Conservation (phyloP, 1,140 invertebrate genomes). For the Drosophila aff. region DNA sequence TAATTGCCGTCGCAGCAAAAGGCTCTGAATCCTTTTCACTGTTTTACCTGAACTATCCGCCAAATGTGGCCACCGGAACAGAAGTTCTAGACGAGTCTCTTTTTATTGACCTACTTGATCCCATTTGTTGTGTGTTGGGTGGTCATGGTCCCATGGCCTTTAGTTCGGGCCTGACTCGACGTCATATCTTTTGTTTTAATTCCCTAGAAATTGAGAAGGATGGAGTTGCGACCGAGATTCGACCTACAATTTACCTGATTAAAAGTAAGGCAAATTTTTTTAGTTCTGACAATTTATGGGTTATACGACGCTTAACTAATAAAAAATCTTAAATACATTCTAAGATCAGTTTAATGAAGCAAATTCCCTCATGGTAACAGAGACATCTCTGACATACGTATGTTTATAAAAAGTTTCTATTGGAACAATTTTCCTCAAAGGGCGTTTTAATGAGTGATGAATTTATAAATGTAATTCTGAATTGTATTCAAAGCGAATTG, state of each 20-base stretch:
- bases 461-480: too few relatives aligned
- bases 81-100: conserved; percentile 24
- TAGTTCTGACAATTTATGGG: not conserved
- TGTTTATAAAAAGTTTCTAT: not conserved
- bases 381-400: not conserved
- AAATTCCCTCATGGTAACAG: too few relatives aligned
- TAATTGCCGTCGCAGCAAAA: conserved; percentile 41
- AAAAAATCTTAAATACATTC: conserved; percentile 4
- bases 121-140: conserved; percentile 37
- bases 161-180: conserved; percentile 3
- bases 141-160: conserved; percentile 13
- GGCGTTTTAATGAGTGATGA: not conserved
- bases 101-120: conserved; percentile 70
- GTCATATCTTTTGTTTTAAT: conserved; percentile 35
- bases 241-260: conserved; percentile 1
- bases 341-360: not conserved
- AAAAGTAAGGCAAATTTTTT: not conserved
- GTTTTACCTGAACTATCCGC: conserved; percentile 40
- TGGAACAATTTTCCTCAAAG: too few relatives aligned
- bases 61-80: conserved; percentile 61
- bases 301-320: not conserved
- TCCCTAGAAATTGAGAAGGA: conserved; percentile 39
- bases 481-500: too few relatives aligned
- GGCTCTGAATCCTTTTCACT: conserved; percentile 29
- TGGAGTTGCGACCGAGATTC: conserved; percentile 5